Evolutionary conservation across 2,888 invertebrate species (phyloP).

Genomic region (Plagodis pulveraria): DNA sequence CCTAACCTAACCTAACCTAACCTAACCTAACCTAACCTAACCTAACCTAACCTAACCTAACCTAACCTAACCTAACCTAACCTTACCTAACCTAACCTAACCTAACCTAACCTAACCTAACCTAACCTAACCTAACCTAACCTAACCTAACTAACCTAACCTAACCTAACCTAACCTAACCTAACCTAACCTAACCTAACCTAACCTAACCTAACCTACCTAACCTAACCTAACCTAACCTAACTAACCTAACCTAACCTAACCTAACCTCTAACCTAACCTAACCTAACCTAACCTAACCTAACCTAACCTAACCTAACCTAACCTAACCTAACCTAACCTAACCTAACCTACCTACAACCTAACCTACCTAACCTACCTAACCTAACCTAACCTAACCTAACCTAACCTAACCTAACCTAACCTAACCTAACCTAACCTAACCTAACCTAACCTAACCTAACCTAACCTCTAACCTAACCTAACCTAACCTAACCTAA

Average conservation of each 20-base stretch:
- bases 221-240: conserved; percentile 38
- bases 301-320: conserved; percentile 45
- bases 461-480: conserved; percentile 40
- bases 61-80: conserved; percentile 34
- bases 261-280: conserved; percentile 35
- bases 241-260: conserved; percentile 37
- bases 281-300: conserved; percentile 42
- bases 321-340: conserved; percentile 45
- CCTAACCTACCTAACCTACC: conserved; percentile 40
- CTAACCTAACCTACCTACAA: conserved; percentile 44
- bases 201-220: conserved; percentile 35
- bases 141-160: conserved; percentile 10
- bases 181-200: conserved; percentile 30
- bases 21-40: conserved; percentile 28
- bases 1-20: conserved; percentile 15
- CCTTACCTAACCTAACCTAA: conserved; percentile 38
- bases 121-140: conserved; percentile 40
- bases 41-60: conserved; percentile 29
- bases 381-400: conserved; percentile 43
- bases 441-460: conserved; percentile 45
- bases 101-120: conserved; percentile 43
- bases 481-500: conserved; percentile 38
- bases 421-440: conserved; percentile 45
- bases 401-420: conserved; percentile 45
- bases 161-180: conserved; percentile 22